Conservation (phyloP, 2,888 invertebrate species). For the Scaptomyza cyrtandrae region DNA sequence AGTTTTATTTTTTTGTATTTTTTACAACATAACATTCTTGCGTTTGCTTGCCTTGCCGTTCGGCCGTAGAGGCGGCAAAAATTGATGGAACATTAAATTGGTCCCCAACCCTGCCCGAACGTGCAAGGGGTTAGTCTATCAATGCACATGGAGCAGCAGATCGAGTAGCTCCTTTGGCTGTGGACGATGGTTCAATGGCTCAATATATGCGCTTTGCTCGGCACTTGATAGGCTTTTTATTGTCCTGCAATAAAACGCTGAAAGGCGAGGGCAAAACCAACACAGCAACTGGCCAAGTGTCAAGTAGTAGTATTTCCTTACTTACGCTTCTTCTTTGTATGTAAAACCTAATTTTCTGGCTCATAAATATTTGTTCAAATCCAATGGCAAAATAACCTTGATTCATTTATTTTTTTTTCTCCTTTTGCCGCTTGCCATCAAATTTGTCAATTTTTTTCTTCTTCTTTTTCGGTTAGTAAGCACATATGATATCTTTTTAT, state of each 20-base stretch:
- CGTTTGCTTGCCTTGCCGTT: constrained; percentile 44
- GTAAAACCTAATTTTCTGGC: constrained; percentile 72
- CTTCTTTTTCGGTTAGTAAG: constrained; percentile 27
- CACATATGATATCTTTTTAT: constrained; percentile 34
- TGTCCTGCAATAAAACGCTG: constrained; percentile 59
- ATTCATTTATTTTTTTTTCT: constrained; percentile 51
- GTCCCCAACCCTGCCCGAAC: constrained; percentile 26
- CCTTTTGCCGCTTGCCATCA: constrained; percentile 37
- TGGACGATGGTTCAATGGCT: constrained; percentile 57
- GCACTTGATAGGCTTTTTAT: constrained; percentile 69
- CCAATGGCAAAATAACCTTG: constrained; percentile 64
- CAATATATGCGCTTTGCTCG: constrained; percentile 62
- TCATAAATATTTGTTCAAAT: constrained; percentile 75
- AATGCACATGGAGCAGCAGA: constrained; percentile 57
- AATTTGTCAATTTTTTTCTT: constrained; percentile 44
- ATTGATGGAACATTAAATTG: constrained; percentile 78
- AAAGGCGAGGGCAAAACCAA: not conserved
- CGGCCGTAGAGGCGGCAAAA: constrained; percentile 52
- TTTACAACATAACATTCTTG: constrained; percentile 49
- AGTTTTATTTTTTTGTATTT: constrained; percentile 56
- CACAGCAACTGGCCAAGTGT: constrained; percentile 48
- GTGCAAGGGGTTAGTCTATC: constrained; percentile 56
- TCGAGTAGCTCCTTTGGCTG: constrained; percentile 16
- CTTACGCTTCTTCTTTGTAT: not conserved
- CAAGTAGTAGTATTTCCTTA: constrained; percentile 54